Evolutionary conservation across 2,888 invertebrate genomes (phyloP).

Genomic region (Spicauda simplicius): DNA sequence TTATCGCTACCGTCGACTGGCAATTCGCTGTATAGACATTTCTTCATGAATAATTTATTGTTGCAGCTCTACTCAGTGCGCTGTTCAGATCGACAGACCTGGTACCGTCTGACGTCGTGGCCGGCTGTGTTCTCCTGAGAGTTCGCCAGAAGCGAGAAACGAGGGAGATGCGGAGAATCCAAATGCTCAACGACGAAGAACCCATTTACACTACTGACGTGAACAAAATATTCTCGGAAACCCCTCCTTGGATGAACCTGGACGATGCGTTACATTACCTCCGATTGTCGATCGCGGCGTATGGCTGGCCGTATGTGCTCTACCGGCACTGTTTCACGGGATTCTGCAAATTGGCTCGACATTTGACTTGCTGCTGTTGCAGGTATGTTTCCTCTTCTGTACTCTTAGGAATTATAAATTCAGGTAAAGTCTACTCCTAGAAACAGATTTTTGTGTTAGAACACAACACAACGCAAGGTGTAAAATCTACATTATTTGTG

Average conservation of each 20-base stretch:
- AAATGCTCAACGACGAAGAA: slow-evolving; percentile 86
- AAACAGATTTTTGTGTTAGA: too few species aligned
- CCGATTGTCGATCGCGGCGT: slow-evolving; percentile 92
- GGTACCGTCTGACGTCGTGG: slow-evolving; percentile 94
- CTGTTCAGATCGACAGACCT: slow-evolving; percentile 94
- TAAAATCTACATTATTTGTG: too few species aligned
- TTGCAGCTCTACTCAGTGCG: slow-evolving; percentile 89
- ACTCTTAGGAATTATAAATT: too few species aligned
- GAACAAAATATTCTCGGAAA: slow-evolving; percentile 85
- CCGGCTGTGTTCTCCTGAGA: slow-evolving; percentile 93
- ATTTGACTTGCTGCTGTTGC: slow-evolving; percentile 90
- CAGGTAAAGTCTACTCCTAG: too few species aligned
- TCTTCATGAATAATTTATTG: slow-evolving; percentile 5
- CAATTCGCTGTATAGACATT: too few species aligned
- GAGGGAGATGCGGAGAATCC: slow-evolving; percentile 88
- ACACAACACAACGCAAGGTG: too few species aligned
- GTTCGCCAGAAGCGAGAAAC: slow-evolving; percentile 90
- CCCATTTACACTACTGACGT: slow-evolving; percentile 88
- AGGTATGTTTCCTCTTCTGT: slow-evolving; percentile 76
- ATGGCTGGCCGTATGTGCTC: slow-evolving; percentile 95
- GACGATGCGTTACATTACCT: slow-evolving; percentile 91
- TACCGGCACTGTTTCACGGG: slow-evolving; percentile 91
- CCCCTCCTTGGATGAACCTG: slow-evolving; percentile 92
- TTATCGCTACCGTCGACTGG: too few species aligned
- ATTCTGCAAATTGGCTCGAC: slow-evolving; percentile 88